Evolutionary conservation across 2,113 vertebrate genomes (phyloP), one percentile per base, ranked within the genome.

Genomic region (Hyaena hyaena): DNA sequence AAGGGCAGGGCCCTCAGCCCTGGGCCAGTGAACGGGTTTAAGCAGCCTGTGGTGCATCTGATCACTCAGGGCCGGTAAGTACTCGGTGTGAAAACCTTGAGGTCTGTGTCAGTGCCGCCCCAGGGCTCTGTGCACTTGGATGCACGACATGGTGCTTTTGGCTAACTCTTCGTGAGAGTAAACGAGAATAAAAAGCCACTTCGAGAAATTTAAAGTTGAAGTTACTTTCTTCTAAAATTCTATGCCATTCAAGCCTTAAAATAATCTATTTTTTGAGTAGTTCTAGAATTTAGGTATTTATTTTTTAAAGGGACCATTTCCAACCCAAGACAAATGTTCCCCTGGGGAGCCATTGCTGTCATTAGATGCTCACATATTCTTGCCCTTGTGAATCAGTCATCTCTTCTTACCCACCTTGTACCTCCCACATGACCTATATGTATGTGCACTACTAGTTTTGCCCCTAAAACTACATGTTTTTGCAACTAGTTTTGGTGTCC

Each of bases 291-390:
- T 28, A 74, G 2, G 19, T 11, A n/a, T 53, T 76, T 39, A 9
- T n/a, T 95, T 95, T 80, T 95, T 24, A 21, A 90, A 80, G n/a
- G 39, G n/a, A 66, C 58, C 4, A 4, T 43, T 93, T 93, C 33
- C 12, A 73, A n/a, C 31, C 2, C 10, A 35, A 35, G 24, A 8
- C 28, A 39, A 19, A 23, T 45, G 24, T 83, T 76, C 48, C 35
- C 26, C 39, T 88, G 39, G 26, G 71, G 24, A 85, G 45, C 8
- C 26, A 11, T 28, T 15, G 35, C 48, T 31, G 0, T 65, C 65
- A 50, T 55, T 87, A 95, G 71, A n/a, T 31, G 11, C 24, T 23
- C 19, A 10, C 39, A 10, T 31, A 21, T 81, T 35, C 28, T 12
- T 83, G 87, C 68, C 24, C 15, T 2, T 10, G 43, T 55, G 89